Conservation (phyloP, 2,888 invertebrate species). For the Synanthedon andrenaeformis region DNA sequence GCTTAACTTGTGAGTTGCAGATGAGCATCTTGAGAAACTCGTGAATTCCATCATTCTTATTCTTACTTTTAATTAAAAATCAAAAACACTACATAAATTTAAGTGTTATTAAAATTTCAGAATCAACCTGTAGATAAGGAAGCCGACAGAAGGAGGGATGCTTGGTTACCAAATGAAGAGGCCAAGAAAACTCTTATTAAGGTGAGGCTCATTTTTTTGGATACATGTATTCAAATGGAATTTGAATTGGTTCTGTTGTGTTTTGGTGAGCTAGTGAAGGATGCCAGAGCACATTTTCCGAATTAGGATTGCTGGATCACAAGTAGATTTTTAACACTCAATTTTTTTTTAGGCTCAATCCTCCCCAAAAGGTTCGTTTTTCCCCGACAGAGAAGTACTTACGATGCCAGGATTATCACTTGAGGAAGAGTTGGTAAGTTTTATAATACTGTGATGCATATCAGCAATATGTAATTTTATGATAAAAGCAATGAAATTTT, state of each 20-base stretch:
- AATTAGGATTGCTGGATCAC: too few relatives aligned
- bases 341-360: constrained; percentile 57
- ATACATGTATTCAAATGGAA: background rate
- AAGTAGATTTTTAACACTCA: background rate
- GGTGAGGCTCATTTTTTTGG: constrained; percentile 19
- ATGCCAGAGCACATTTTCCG: too few relatives aligned
- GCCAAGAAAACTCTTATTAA: constrained; percentile 77
- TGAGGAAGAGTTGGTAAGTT: constrained; percentile 83
- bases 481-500: too few relatives aligned
- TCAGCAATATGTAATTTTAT: background rate
- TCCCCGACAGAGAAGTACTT: constrained; percentile 78
- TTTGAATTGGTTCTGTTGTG: too few relatives aligned
- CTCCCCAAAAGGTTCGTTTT: constrained; percentile 76
- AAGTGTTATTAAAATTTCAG: constrained; percentile 16
- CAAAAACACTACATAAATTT: background rate
- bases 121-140: constrained; percentile 65
- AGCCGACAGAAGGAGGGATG: constrained; percentile 73
- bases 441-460: background rate
- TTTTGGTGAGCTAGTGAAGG: too few relatives aligned
- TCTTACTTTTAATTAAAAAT: too few relatives aligned
- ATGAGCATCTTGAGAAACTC: too few relatives aligned
- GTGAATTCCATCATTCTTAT: too few relatives aligned
- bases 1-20: too few relatives aligned
- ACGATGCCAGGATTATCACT: constrained; percentile 88
- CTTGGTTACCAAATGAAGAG: constrained; percentile 85